Conservation (phyloP, 1,140 invertebrate genomes). For the Apis laboriosa region DNA sequence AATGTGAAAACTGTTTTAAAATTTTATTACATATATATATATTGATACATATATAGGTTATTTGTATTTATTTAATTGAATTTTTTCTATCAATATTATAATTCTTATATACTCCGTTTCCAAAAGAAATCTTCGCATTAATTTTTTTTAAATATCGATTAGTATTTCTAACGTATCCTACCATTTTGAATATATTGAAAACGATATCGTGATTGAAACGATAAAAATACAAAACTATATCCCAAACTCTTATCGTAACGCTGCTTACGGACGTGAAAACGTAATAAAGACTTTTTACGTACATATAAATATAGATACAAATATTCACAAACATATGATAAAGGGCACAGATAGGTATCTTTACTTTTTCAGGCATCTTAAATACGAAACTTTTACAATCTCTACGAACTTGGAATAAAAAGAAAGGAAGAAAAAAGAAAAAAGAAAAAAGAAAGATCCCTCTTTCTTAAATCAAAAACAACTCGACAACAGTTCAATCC, state of each 20-base stretch:
- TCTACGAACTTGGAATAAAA: neutral
- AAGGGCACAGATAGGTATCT: neutral
- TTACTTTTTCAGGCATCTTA: neutral
- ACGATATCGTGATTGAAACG: neutral
- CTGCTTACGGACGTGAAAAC: neutral
- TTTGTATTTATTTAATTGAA: too few species aligned
- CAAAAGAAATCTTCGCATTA: too few species aligned
- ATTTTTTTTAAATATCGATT: neutral
- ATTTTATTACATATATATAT: too few species aligned
- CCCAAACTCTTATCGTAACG: neutral
- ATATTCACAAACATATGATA: neutral
- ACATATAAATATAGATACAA: neutral
- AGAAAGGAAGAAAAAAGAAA: neutral
- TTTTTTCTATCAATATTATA: neutral
- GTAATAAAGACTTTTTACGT: neutral
- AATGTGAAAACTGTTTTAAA: too few species aligned
- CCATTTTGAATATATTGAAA: neutral
- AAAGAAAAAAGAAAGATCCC: too few species aligned
- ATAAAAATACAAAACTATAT: neutral
- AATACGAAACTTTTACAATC: neutral
- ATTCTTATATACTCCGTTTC: neutral
- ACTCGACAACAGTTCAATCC: too few species aligned
- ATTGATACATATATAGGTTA: too few species aligned
- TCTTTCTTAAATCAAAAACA: too few species aligned
- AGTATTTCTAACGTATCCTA: neutral